Evolutionary conservation across 2,888 invertebrate species (phyloP), one percentile per base, ranked within the genome.

Genomic region (Parnassius apollo): DNA sequence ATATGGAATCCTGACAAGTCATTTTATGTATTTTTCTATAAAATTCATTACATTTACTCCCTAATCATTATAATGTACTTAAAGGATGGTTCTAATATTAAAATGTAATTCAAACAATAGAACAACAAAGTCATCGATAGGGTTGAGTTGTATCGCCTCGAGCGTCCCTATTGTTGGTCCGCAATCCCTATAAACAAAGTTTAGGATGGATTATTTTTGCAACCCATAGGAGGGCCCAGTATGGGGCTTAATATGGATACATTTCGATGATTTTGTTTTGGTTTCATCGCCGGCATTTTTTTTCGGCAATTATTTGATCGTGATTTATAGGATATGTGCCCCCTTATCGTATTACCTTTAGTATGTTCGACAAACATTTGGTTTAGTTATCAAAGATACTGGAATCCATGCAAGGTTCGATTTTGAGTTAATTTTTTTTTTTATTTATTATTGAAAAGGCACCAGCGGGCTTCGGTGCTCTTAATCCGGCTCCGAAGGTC

Each of bases 161-260:
- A 53, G 59, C 57, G 9, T 45, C 12, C n/a, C 62, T 46, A 65
- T 60, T 65, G 65, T 65, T 57, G 42, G 45, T 42, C 56, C 42
- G 35, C 59, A 57, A 60, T 62, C 62, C 56, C 57, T 45, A 59
- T 62, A 62, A 62, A 65, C 57, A 54, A 62, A 57, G 62, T 58
- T 62, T 54, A 58, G 62, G 45, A 58, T n/a, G 57, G 62, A 62
- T 62, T 61, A 60, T 54, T 50, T 56, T 48, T 48, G 46, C 52
- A 48, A 44, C 53, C 57, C 62, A 44, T 9, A 53, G 62, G 57
- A 53, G n/a, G 12, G n/a, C 49, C 18, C 53, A 8, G 57, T 42
- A 22, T 49, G 58, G 42, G 51, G 57, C 22, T 44, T 42, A 45
- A 57, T 62, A 44, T 62, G 7, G 46, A n/a, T 60, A 53, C 48